Conservation (phyloP, 2,113 vertebrate genomes). For the Rhinoptilus africanus region DNA sequence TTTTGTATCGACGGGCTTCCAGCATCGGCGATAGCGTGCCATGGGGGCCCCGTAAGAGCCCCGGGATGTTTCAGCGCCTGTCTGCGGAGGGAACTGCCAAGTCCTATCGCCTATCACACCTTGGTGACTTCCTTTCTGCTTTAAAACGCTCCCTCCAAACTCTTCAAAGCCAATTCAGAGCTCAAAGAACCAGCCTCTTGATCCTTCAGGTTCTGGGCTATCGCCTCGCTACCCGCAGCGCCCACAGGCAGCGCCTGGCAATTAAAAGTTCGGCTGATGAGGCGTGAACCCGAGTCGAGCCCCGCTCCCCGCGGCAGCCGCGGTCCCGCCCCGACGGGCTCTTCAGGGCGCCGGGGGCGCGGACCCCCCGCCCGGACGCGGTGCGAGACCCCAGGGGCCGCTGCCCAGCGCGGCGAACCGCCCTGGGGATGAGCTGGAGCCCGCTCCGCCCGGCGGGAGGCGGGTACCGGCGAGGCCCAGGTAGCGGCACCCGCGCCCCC, state of each 20-base stretch:
- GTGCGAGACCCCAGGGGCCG: too few relatives aligned
- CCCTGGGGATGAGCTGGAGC: fast-evolving
- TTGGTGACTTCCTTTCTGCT: fast-evolving
- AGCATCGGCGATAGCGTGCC: not conserved
- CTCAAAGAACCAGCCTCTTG: fast-evolving
- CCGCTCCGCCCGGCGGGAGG: not conserved
- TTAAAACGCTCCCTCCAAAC: not conserved
- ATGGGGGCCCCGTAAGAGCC: fast-evolving
- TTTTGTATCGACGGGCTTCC: fast-evolving
- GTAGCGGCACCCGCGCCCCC: not conserved
- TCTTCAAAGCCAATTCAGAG: fast-evolving
- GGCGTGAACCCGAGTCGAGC: not conserved
- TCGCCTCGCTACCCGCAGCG: fast-evolving
- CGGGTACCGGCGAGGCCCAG: not conserved
- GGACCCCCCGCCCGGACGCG: not conserved
- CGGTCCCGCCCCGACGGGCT: not conserved
- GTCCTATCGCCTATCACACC: fast-evolving
- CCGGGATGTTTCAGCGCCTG: fast-evolving
- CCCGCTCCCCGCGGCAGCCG: not conserved
- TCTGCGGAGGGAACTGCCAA: fast-evolving
- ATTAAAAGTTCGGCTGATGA: fast-evolving
- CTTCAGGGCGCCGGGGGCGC: not conserved
- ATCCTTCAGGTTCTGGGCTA: fast-evolving
- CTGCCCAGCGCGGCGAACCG: not conserved
- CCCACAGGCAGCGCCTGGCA: not conserved